Base-by-base conservation (phyloP, 2,888 invertebrate species). In the Salticus scenicus region DNA sequence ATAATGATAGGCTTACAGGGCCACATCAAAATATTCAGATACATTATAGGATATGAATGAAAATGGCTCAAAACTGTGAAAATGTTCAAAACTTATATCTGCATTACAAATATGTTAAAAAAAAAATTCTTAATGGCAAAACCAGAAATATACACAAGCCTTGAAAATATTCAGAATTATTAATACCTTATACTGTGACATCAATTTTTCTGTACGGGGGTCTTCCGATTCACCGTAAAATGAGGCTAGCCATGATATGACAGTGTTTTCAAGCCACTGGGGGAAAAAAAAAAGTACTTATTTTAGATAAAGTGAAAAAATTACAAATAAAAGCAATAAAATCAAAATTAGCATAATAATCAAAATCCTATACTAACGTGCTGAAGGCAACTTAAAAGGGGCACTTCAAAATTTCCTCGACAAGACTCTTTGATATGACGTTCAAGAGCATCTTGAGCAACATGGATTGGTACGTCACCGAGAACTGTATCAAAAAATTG, bases 191-290 rank as follows among this genome's bases (percentile, higher is more conserved):
- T 76, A 73, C 30, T 75, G 64, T 30, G 73, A 42, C 24, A 76
- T 41, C 20, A 63, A n/a, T 47, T 51, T 57, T 27, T 66, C 33
- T 7, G 14, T 20, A 33, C 69, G 14, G 10, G 8, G n/a, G n/a
- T 66, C 30, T 20, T 10, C 73, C 33, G 63, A 24, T 28, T 76
- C 93, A 88, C 94, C 94, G 89, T 96, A 98, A 88, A 98, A 95
- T 89, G 95, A 93, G 31, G 94, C 94, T 31, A 98, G 91, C 98
- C 98, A 98, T 31, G 94, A 94, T 91, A 97, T 94, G 0, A 98
- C 95, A 72, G 96, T 95, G 14, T 94, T 94, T 88, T 96, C 94
- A 0, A 98, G 93, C 98, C 98, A 98, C 94, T 95, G 90, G n/a
- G n/a, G n/a, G 5, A 92, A 91, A 82, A 71, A 24, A 66, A 72